phyloP scores from a whole-genome alignment of 2,888 invertebrate genomes.

The Pollenia angustigena region DNA sequence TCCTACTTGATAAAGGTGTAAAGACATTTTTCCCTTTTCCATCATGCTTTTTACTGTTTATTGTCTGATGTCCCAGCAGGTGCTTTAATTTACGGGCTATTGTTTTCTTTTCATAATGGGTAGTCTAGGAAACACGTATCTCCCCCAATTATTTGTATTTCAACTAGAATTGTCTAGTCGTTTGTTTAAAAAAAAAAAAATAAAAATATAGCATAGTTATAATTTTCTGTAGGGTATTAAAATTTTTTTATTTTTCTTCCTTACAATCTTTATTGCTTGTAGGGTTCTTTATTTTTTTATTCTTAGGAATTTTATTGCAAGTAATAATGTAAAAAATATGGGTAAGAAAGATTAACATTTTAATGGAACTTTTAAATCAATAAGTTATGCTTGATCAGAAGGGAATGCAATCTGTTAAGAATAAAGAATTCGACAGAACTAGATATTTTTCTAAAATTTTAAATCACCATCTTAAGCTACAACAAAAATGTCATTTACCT shows the following conservation, averaged over 20 bases:
- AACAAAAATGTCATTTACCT: too few species aligned
- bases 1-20: not conserved
- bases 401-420: too few species aligned
- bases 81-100: conserved; percentile 40
- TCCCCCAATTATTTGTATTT: conserved; percentile 11
- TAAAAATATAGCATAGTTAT: not conserved
- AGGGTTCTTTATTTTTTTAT: too few species aligned
- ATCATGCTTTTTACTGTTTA: conserved; percentile 2
- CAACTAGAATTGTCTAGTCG: conserved; percentile 41
- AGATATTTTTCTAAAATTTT: too few species aligned
- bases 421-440: too few species aligned
- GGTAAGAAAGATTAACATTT: too few species aligned
- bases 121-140: not conserved
- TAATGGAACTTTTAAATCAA: too few species aligned
- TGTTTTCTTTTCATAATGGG: not conserved
- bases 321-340: too few species aligned
- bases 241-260: not conserved
- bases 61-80: conserved; percentile 58
- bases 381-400: too few species aligned
- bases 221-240: not conserved
- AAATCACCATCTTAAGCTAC: too few species aligned
- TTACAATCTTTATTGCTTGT: too few species aligned
- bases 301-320: too few species aligned
- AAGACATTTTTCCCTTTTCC: conserved; percentile 13
- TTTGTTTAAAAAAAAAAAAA: conserved; percentile 5